Percentiles rank a stretch among this genome's conserved stretches.
Evolutionary conservation across 2,113 vertebrate genomes (phyloP).

Genomic region (Lasiurus cinereus): DNA sequence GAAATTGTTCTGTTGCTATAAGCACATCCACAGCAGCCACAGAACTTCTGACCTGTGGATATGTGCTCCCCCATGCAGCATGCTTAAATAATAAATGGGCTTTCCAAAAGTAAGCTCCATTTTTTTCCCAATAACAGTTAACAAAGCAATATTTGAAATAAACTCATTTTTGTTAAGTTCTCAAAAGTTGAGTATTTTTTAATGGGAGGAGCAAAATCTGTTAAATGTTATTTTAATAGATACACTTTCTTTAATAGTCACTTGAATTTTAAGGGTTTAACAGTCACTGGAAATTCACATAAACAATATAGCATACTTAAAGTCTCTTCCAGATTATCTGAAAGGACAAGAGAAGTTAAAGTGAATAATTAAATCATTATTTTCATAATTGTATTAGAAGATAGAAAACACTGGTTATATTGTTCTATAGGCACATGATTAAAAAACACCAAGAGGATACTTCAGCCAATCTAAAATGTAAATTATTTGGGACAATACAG

Average conservation of each 20-base stretch:
- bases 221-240: constrained; percentile 5
- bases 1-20: background rate
- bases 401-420: background rate
- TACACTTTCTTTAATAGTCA: background rate
- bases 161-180: background rate
- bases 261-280: background rate
- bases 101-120: background rate
- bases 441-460: background rate
- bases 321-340: background rate
- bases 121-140: background rate
- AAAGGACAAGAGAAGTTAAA: constrained; percentile 41
- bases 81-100: background rate
- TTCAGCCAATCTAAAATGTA: constrained; percentile 5
- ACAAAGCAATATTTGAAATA: constrained; percentile 37
- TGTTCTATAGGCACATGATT: background rate
- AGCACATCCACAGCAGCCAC: background rate
- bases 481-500: background rate
- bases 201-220: background rate
- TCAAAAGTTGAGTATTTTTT: background rate
- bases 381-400: constrained; percentile 26
- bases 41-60: background rate
- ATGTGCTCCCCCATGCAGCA: background rate
- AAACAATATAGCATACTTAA: background rate
- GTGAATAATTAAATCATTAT: background rate
- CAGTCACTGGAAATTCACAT: constrained; percentile 5